Percentiles rank a stretch among this genome's conserved stretches.
Conservation (phyloP, 2,888 invertebrate genomes). For the Pilophorus perplexus region DNA sequence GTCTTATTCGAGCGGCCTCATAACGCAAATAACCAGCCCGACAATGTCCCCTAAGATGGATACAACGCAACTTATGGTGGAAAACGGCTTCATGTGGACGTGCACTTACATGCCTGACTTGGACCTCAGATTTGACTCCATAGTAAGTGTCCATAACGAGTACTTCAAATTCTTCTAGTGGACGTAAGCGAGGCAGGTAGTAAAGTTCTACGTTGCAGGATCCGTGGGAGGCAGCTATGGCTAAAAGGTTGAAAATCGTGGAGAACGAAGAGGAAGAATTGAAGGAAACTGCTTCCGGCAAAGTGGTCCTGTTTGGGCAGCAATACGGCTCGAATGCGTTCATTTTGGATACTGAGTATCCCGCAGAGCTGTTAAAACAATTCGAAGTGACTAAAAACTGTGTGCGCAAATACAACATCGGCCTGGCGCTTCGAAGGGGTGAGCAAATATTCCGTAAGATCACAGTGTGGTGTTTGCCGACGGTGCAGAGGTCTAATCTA, state of each 20-base stretch:
- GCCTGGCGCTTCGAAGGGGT: background rate
- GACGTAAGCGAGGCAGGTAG: no score
- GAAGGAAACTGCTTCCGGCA: background rate
- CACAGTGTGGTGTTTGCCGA: no score
- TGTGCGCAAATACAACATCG: background rate
- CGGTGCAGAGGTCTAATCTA: no score
- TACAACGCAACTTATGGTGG: constrained; percentile 8
- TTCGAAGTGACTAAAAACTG: constrained; percentile 27
- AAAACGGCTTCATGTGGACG: constrained; percentile 27
- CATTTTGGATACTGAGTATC: constrained; percentile 16
- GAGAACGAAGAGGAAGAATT: background rate
- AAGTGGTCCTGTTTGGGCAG: constrained; percentile 27
- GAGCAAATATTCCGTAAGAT: no score
- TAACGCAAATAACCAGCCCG: constrained; percentile 34
- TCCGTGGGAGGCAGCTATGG: constrained; percentile 23
- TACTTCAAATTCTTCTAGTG: background rate
- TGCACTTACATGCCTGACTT: constrained; percentile 8
- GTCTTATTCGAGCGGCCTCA: constrained; percentile 29
- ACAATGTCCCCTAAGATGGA: constrained; percentile 23
- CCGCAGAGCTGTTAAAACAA: constrained; percentile 15
- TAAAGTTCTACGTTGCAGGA: constrained; percentile 14
- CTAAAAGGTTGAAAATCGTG: constrained; percentile 7
- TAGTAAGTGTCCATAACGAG: constrained; percentile 9
- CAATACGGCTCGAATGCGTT: constrained; percentile 25
- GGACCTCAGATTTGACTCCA: background rate